Conservation (phyloP, 2,797 vertebrate genomes). For the Nothura maculosa region DNA sequence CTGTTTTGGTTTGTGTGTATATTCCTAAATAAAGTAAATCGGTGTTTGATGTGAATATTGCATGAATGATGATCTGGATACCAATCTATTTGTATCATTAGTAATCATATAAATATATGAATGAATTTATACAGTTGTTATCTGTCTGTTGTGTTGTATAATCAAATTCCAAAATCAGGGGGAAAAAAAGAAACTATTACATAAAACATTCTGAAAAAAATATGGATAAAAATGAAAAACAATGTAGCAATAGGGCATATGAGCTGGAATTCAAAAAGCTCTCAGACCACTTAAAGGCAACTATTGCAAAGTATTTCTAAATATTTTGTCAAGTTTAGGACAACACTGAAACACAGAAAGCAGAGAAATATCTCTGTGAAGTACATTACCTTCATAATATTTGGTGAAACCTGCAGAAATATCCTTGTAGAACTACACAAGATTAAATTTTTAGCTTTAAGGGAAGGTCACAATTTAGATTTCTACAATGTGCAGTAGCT, state of each 20-base stretch:
- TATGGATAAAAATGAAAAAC: background rate
- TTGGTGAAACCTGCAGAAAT: background rate
- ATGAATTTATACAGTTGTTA: background rate
- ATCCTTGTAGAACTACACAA: background rate
- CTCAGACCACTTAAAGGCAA: background rate
- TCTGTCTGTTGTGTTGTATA: background rate
- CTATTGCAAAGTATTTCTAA: background rate
- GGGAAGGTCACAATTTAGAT: background rate
- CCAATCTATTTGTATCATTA: background rate
- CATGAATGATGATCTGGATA: background rate
- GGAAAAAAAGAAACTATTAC: background rate
- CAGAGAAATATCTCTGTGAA: background rate
- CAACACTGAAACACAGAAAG: background rate
- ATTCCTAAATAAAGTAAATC: background rate
- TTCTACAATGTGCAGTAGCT: background rate
- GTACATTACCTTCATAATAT: too few relatives aligned
- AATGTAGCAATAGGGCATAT: background rate
- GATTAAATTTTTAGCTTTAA: background rate
- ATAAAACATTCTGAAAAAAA: background rate
- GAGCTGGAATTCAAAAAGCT: background rate
- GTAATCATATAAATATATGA: background rate
- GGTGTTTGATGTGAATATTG: background rate
- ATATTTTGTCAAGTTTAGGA: conserved; percentile 9
- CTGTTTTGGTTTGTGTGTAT: background rate
- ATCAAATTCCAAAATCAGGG: background rate